A percentile compares a stretch with the other conserved stretches of the same genome.
These are phyloP conservation scores for Hydrozoanthus gracilis DNA, from an alignment of 92 coral and sea anemone genomes.

Conservation along the genomic window DNA sequence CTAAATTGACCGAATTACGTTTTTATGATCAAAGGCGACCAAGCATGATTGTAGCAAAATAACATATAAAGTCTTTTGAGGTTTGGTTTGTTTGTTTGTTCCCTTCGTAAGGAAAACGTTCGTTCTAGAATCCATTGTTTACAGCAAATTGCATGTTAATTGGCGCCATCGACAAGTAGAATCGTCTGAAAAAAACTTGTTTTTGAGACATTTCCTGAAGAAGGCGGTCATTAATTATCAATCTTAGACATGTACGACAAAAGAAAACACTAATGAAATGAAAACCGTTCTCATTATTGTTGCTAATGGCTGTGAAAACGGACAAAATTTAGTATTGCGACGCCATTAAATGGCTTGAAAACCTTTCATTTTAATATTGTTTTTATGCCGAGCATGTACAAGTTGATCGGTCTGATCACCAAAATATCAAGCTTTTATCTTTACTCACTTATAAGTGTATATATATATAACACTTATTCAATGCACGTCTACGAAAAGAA, in stretches of 20 bases:
- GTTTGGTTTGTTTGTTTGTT: slow-evolving; percentile 17
- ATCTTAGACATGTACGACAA: slow-evolving; percentile 22
- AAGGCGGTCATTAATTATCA: slow-evolving; percentile 17
- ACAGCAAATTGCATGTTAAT: slow-evolving; percentile 20
- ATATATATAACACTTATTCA: neutral
- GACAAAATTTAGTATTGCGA: slow-evolving; percentile 4
- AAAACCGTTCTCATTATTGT: slow-evolving; percentile 26
- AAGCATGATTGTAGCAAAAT: neutral
- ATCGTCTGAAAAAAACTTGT: slow-evolving; percentile 23
- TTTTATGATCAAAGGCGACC: neutral
- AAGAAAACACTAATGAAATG: slow-evolving; percentile 29
- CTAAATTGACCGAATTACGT: neutral
- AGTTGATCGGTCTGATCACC: neutral
- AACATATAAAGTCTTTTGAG: neutral
- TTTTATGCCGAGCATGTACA: slow-evolving; percentile 1
- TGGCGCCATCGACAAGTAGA: slow-evolving; percentile 41
- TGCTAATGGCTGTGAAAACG: slow-evolving; percentile 34
- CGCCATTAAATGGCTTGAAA: slow-evolving; percentile 14
- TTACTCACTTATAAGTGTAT: neutral
- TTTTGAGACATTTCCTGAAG: slow-evolving; percentile 33
- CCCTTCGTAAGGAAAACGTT: neutral
- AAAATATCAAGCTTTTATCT: neutral
- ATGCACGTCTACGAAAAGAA: neutral
- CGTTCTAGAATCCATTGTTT: slow-evolving; percentile 32
- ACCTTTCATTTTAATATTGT: slow-evolving; percentile 24